Evolutionary conservation across 1,140 invertebrate species (phyloP), one percentile per base, ranked within the genome.

Genomic region (Galleria mellonella): DNA sequence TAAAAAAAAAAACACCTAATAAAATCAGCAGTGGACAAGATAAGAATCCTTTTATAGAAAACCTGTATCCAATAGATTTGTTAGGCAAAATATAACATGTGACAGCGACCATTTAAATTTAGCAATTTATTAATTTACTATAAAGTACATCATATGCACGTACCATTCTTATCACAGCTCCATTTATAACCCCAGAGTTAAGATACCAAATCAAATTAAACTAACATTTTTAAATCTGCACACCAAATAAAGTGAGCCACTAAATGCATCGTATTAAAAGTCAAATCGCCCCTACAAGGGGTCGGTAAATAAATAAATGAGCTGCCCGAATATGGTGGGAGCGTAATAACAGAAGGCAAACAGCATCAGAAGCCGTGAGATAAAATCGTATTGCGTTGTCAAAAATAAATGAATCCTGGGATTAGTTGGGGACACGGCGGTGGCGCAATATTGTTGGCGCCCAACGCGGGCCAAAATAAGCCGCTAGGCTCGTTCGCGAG

Each of bases 331-430:
- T 81, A 81, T 78, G 62, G 71, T 62, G 61, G 73, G 60, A 74
- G 74, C 63, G 62, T 83, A 83, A 81, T 82, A 83, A 81, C 81
- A 78, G 78, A 73, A 69, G 78, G 78, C 78, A 85, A 85, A 85
- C 81, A 83, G 76, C 78, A 83, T 84, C 75, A 72, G 81, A 84
- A 83, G 81, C 78, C 73, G 72, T 77, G 74, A 81, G 81, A 84
- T 84, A 84, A 83, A 84, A 84, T 84, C 81, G 78, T 83, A 84
- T 84, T 81, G 81, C 81, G 81, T 84, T 84, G 81, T 84, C 81
- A 84, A 84, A 84, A 84, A 84, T 84, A 84, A 84, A 84, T 84
- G 81, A 84, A 84, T 84, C 76, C 74, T 55, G 62, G 76, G 78
- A 84, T 84, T 84, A 84, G 81, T 69, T 61, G 65, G 73, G 68